Evolutionary conservation across 2,888 invertebrate species (phyloP), one percentile per base, ranked within the genome.

Genomic region (Macrosiphum euphorbiae): DNA sequence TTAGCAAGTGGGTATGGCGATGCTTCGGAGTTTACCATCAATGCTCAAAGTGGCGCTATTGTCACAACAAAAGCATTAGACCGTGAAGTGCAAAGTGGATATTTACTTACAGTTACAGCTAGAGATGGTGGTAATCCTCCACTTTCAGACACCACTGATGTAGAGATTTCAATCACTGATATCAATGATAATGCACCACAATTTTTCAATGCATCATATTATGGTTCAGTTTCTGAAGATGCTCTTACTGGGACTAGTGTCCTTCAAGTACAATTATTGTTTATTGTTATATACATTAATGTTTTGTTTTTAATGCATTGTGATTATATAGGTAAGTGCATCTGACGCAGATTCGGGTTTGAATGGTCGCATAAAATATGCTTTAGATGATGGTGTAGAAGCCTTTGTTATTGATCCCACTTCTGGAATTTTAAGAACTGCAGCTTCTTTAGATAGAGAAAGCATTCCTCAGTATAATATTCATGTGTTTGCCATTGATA

Each of bases 131-230:
- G 99, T 1, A 97, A 97, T 84, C 99, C 99, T 0, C 97, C 98
- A 0, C 96, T 99, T 35, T 98, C 98, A 1, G 99, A 99, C 95
- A 99, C 98, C 0, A 99, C 99, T 0, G 99, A 99, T 95, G 98
- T 99, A 0, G 99, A 99, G 96, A 98, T 99, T 95, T 98, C 98
- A 0, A 97, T 99, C 0, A 98, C 98, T 0, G 99, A 99, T 95
- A 98, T 99, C 0, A 99, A 99, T 95, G 99, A 99, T 95, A 99
- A 99, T 95, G 97, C 98, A 11, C 99, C 99, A 0, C 96, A 97
- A 0, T 99, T 99, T 96, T 97, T 97, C 95, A 97, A 98, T 94
- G 97, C 97, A 0, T 96, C 98, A 8, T 99, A 99, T 95, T 97
- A 97, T 41, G 98, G 98, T 0, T 97, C 97, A 10, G 97, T 99